Conservation (phyloP, 2,113 vertebrate species). For the Leptosomus discolor region DNA sequence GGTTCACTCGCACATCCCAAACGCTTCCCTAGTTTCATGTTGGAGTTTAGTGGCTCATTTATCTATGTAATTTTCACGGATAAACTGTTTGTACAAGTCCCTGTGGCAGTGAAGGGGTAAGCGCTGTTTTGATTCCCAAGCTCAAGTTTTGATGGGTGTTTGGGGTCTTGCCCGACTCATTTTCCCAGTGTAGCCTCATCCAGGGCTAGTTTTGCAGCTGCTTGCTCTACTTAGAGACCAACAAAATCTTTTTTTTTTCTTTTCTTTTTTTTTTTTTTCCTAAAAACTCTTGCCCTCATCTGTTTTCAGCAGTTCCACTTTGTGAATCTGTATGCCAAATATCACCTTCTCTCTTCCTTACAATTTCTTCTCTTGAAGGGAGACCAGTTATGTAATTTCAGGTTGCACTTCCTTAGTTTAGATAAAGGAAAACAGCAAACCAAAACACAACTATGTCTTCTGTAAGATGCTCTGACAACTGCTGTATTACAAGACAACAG, state of each 20-base stretch:
- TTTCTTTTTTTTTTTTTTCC: too few species aligned
- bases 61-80: not conserved
- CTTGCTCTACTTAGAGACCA: not conserved
- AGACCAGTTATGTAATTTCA: not conserved
- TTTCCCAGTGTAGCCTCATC: not conserved
- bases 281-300: not conserved
- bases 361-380: not conserved
- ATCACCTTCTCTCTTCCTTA: not conserved
- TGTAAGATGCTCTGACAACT: not conserved
- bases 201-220: not conserved
- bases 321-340: not conserved
- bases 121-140: not conserved
- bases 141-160: not conserved
- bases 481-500: rapidly evolving
- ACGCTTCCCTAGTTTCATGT: rapidly evolving
- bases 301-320: not conserved
- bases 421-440: not conserved
- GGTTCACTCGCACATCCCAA: not conserved
- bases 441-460: not conserved
- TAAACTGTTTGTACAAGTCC: not conserved
- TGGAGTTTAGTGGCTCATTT: not conserved
- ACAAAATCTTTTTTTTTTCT: too few species aligned
- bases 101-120: not conserved
- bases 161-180: not conserved
- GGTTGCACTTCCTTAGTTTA: not conserved